phyloP scores from a whole-genome alignment of 1,140 invertebrate species.

The Heterodera carotae region DNA sequence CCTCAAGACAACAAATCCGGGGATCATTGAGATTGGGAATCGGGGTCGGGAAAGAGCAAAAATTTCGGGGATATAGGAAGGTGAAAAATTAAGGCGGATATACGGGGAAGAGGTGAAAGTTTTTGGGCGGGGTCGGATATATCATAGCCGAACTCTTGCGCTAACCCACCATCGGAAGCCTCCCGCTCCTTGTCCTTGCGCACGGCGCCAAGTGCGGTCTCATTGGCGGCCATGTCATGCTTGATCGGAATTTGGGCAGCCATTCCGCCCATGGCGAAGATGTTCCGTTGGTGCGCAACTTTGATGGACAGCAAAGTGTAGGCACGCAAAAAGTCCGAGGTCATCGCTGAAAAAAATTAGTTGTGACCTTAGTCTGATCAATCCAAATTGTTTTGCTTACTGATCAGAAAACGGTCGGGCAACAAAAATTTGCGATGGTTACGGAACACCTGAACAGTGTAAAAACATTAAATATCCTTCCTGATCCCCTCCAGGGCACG shows the following conservation, averaged over 20 bases:
- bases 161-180: conserved; percentile 54
- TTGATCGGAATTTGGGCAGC: conserved; percentile 70
- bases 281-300: conserved; percentile 72
- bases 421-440: conserved; percentile 71
- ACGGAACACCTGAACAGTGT: conserved; percentile 60
- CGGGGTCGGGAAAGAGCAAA: too few relatives aligned
- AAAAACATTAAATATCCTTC: too few relatives aligned
- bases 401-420: conserved; percentile 72
- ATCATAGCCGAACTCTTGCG: too few relatives aligned
- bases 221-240: conserved; percentile 57
- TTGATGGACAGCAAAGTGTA: conserved; percentile 73
- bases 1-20: too few relatives aligned
- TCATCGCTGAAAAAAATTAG: conserved; percentile 69
- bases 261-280: conserved; percentile 76
- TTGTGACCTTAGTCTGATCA: background rate
- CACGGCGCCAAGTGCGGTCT: conserved; percentile 58
- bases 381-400: conserved; percentile 41
- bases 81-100: too few relatives aligned
- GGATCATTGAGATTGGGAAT: too few relatives aligned
- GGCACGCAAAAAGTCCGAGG: conserved; percentile 71
- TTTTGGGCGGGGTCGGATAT: too few relatives aligned
- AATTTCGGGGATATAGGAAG: too few relatives aligned
- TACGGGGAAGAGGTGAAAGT: too few relatives aligned
- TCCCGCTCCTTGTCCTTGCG: conserved; percentile 66
- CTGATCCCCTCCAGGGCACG: too few relatives aligned